phyloP scores from a whole-genome alignment of 2,113 vertebrate genomes.

The Rhinolophus ferrumequinum region DNA sequence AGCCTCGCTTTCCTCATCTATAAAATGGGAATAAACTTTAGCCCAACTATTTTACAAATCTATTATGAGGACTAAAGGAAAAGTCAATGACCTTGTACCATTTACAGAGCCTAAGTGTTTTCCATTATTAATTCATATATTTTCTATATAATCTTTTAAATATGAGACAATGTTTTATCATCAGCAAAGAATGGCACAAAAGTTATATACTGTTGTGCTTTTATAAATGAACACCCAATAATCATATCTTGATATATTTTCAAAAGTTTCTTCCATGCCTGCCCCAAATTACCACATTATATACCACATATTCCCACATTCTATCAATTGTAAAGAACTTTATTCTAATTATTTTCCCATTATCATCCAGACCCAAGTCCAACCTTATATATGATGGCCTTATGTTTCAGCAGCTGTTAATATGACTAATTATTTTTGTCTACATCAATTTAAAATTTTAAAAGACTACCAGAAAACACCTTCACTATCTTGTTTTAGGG shows the following conservation, averaged over 20 bases:
- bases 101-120: background rate
- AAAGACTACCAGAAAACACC: background rate
- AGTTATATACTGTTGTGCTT: background rate
- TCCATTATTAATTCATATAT: background rate
- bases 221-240: slow-evolving; percentile 31
- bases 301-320: background rate
- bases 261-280: background rate
- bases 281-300: background rate
- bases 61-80: slow-evolving; percentile 9
- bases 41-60: background rate
- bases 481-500: background rate
- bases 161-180: background rate
- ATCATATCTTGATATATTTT: background rate
- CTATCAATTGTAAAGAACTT: background rate
- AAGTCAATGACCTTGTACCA: background rate
- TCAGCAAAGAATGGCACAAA: slow-evolving; percentile 11
- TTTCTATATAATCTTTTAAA: slow-evolving; percentile 15
- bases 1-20: background rate
- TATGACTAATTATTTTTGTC: background rate
- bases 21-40: background rate
- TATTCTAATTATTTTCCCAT: background rate
- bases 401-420: background rate
- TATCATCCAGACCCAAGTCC: background rate
- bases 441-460: background rate
- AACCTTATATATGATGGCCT: background rate